Evolutionary conservation across 2,797 vertebrate species (phyloP), one percentile per base, ranked within the genome.

Genomic region (Spinus olivaceus): DNA sequence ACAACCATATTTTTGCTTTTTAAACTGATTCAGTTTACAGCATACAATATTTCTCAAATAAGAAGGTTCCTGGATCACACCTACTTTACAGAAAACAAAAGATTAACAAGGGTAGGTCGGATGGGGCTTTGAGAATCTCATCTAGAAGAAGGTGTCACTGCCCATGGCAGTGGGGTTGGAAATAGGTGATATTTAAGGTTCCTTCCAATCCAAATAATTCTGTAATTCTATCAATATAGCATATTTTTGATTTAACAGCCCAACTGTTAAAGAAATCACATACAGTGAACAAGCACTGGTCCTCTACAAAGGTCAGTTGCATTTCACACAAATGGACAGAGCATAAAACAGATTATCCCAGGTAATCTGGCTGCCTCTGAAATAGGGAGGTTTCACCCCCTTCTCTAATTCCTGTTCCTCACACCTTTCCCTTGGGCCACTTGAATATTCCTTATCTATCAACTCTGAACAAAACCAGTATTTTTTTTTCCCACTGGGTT

Each of bases 241-340:
- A 46, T 1, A 2, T 3, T 19, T 76, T 42, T 56, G 41, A 63
- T 30, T 2, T 49, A 70, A 70, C 27, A 72, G 4, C 33, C 24
- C 37, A 70, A 7, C 8, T 17, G 10, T 22, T 37, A 0, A 0
- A 78, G 42, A 47, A 83, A 61, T 65, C 24, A 42, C 27, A 63
- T 0, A 3, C 5, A 72, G 11, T 3, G 20, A 86, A 28, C 4
- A 57, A 46, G 30, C 47, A 18, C 0, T n/a, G 59, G 30, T 39
- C 23, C 35, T 79, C 39, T 35, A 47, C 32, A 20, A 59, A 49
- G n/a, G 6, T 0, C 8, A 59, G 16, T 0, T 54, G 32, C 32
- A 76, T 16, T 80, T 53, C 54, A 61, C 28, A 77, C 21, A 72
- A 61, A 70, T 2, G 9, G 22, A 67, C 57, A 25, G 18, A 77